These are phyloP conservation scores for Scaptomyza hsui DNA, from an alignment of 1,140 invertebrate genomes.

Conservation along the genomic window DNA sequence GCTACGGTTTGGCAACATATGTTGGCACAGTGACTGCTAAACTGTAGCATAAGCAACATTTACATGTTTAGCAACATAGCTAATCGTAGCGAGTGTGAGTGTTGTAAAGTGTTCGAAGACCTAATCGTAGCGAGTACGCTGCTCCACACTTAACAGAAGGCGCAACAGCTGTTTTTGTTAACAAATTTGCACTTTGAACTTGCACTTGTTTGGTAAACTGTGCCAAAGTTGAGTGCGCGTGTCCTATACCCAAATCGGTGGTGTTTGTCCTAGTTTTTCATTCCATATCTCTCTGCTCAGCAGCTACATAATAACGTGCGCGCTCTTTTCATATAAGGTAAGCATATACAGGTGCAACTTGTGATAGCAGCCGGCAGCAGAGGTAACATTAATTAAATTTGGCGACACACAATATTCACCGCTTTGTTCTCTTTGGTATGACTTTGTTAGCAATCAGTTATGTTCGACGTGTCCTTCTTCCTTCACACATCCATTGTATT, in stretches of 20 bases:
- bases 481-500: not conserved
- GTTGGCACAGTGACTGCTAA: no score
- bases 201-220: conserved; percentile 36
- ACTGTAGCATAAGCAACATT: no score
- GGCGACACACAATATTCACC: not conserved
- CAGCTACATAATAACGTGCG: conserved; percentile 28
- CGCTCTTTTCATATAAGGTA: conserved; percentile 17
- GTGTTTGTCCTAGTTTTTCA: conserved; percentile 28
- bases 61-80: no score
- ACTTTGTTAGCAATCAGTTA: conserved; percentile 10
- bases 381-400: conserved; percentile 2
- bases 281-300: conserved; percentile 39
- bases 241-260: conserved; percentile 36
- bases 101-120: no score
- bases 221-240: conserved; percentile 60
- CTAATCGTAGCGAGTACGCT: not conserved
- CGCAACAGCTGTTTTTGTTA: conserved; percentile 55
- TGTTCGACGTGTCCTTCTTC: not conserved
- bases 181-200: conserved; percentile 70
- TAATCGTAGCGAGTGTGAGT: no score
- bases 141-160: conserved; percentile 35
- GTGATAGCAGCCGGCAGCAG: conserved; percentile 24
- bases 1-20: no score
- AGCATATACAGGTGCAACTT: conserved; percentile 10
- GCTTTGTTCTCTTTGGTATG: conserved; percentile 13